Evolutionary conservation across 2,113 vertebrate genomes (phyloP), one percentile per base, ranked within the genome.

Genomic region (Pseudolaguvia tuberculata): DNA sequence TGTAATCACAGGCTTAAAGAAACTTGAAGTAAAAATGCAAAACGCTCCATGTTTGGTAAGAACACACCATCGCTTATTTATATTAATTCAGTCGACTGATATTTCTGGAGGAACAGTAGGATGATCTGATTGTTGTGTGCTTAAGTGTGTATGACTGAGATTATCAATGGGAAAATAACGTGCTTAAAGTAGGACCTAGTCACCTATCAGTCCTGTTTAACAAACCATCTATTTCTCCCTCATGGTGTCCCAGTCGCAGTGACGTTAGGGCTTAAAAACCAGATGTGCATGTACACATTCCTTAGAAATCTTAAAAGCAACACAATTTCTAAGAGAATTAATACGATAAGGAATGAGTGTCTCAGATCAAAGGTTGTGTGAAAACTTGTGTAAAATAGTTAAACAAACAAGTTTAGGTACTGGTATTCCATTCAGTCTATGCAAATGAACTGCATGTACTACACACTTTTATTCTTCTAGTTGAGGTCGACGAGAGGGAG

Each of bases 131-230:
- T 23, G 27, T 53, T 29, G 58, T 21, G 45, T 73, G 21, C 25
- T 52, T 18, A 21, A 48, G 21, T 67, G 21, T 71, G n/a, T 50
- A 42, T 31, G 25, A 51, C 47, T 23, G 21, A 55, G 70, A 13
- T 59, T 73, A 73, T 63, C 45, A 45, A 63, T n/a, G 61, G 70
- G 61, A 62, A 73, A 72, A 73, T 66, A 23, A 59, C 27, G 53
- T 47, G 50, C 31, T 13, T 59, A 72, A 51, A 45, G 48, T 53
- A 59, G 21, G 71, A 47, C 48, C 58, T 73, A 42, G 85, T 84
- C 85, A 81, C 83, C 83, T 78, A 18, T 20, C 79, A 85, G 80
- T 70, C 55, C 87, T 90, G 79, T 86, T 83, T 80, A 85, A 84
- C 84, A 81, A 81, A 76, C 80, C 39, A 27, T 18, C 63, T 23